phyloP scores from a whole-genome alignment of 1,140 invertebrate species.

The Holcopasites calliopsidis region DNA sequence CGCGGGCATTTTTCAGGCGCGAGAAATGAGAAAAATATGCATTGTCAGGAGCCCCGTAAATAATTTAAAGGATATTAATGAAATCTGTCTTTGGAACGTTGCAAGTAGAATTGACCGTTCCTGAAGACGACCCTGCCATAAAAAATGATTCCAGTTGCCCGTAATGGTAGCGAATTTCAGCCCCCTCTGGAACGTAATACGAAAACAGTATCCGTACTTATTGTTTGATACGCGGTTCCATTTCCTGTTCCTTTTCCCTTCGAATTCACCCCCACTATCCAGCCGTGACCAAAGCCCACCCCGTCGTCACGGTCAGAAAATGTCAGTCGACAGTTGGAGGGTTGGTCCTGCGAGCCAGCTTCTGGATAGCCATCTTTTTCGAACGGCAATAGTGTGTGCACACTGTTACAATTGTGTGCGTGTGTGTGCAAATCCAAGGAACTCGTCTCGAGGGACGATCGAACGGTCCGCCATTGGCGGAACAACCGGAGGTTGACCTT shows the following conservation, averaged over 20 bases:
- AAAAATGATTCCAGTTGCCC: no score
- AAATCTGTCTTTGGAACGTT: no score
- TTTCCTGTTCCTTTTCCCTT: slow-evolving; percentile 27
- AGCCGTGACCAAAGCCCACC: slow-evolving; percentile 30
- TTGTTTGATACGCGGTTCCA: slow-evolving; percentile 9
- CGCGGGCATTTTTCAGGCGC: neutral
- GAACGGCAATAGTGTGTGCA: neutral
- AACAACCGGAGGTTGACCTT: slow-evolving; percentile 54
- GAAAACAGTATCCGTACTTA: neutral
- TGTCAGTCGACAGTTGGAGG: slow-evolving; percentile 42
- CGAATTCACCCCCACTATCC: slow-evolving; percentile 23
- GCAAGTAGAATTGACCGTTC: no score
- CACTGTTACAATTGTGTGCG: no score
- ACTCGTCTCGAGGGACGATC: slow-evolving; percentile 43
- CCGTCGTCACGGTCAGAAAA: slow-evolving; percentile 39
- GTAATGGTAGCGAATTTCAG: neutral
- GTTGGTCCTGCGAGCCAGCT: slow-evolving; percentile 16
- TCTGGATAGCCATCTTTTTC: slow-evolving; percentile 20
- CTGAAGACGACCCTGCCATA: no score
- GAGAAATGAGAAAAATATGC: neutral
- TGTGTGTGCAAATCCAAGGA: slow-evolving; percentile 8
- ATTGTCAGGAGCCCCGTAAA: no score
- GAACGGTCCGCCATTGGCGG: slow-evolving; percentile 48
- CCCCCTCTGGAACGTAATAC: neutral
- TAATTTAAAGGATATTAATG: no score